phyloP scores from a whole-genome alignment of 2,797 vertebrate species.

The Clarias fuscus region DNA sequence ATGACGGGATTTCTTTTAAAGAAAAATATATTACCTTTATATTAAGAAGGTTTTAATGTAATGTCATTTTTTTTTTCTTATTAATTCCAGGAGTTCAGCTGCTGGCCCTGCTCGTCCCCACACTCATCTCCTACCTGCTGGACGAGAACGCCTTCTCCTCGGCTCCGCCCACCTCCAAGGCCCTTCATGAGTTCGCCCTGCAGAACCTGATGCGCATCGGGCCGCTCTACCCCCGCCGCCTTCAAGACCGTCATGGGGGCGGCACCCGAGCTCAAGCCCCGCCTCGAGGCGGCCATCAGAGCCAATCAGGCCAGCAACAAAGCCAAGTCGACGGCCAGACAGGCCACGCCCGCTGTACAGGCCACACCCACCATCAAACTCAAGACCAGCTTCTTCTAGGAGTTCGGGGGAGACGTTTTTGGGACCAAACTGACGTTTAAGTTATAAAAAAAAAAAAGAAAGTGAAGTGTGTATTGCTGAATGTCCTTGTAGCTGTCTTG shows the following conservation, averaged over 20 bases:
- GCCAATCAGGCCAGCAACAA: slow-evolving; percentile 92
- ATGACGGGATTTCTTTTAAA: no score
- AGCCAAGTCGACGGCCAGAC: slow-evolving; percentile 87
- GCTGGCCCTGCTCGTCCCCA: slow-evolving; percentile 93
- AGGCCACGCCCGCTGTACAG: slow-evolving; percentile 84
- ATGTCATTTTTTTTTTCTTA: background rate
- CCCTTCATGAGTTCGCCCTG: slow-evolving; percentile 94
- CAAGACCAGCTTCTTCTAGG: slow-evolving; percentile 95
- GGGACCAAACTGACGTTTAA: background rate
- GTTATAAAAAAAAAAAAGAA: no score
- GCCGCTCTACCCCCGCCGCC: slow-evolving; percentile 93
- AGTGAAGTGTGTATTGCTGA: background rate
- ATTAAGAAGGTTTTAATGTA: background rate
- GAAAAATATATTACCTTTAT: no score
- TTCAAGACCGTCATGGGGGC: slow-evolving; percentile 97
- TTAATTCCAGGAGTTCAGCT: slow-evolving; percentile 84
- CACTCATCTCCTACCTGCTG: slow-evolving; percentile 93
- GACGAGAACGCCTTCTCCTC: slow-evolving; percentile 88
- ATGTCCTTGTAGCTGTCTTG: background rate
- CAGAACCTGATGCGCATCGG: slow-evolving; percentile 97
- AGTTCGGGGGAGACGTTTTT: background rate
- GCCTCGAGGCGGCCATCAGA: slow-evolving; percentile 90
- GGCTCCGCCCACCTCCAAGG: slow-evolving; percentile 81
- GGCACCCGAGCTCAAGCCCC: slow-evolving; percentile 92
- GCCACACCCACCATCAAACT: slow-evolving; percentile 97